Percentiles rank a stretch among this genome's conserved stretches.
These are phyloP conservation scores for Phenganax subtilis DNA, from an alignment of 92 coral and sea anemone species.

Conservation along the genomic window DNA sequence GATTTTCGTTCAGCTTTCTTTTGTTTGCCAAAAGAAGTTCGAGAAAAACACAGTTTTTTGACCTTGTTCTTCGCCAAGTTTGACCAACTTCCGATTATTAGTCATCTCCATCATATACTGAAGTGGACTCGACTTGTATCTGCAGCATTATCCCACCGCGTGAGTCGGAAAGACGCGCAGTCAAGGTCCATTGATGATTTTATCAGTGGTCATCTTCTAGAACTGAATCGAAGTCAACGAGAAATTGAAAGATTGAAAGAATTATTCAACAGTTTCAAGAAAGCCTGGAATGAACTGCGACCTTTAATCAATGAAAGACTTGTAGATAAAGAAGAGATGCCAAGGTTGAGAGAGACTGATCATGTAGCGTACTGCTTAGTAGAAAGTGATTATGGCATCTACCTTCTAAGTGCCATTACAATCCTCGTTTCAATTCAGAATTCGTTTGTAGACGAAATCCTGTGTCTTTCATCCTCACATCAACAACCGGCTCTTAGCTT, in stretches of 20 bases:
- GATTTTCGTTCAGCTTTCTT: constrained; percentile 56
- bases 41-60: constrained; percentile 58
- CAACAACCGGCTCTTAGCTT: constrained; percentile 67
- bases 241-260: constrained; percentile 41
- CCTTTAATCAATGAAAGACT: constrained; percentile 47
- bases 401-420: constrained; percentile 58
- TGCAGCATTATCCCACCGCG: constrained; percentile 62
- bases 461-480: constrained; percentile 60
- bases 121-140: constrained; percentile 70
- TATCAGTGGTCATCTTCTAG: constrained; percentile 45
- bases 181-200: constrained; percentile 60
- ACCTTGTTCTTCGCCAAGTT: constrained; percentile 72
- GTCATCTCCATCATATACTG: constrained; percentile 57
- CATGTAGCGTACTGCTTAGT: constrained; percentile 70
- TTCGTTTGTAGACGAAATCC: constrained; percentile 61
- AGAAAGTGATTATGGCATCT: constrained; percentile 64
- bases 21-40: constrained; percentile 43
- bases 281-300: constrained; percentile 72
- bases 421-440: constrained; percentile 71
- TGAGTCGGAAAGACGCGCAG: constrained; percentile 62
- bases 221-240: constrained; percentile 29
- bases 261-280: constrained; percentile 58
- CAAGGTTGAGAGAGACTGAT: constrained; percentile 61
- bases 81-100: constrained; percentile 51
- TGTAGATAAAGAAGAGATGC: constrained; percentile 41